These are phyloP conservation scores for Myotis vivesi DNA, from an alignment of 2,797 vertebrate species.

Conservation along the genomic window DNA sequence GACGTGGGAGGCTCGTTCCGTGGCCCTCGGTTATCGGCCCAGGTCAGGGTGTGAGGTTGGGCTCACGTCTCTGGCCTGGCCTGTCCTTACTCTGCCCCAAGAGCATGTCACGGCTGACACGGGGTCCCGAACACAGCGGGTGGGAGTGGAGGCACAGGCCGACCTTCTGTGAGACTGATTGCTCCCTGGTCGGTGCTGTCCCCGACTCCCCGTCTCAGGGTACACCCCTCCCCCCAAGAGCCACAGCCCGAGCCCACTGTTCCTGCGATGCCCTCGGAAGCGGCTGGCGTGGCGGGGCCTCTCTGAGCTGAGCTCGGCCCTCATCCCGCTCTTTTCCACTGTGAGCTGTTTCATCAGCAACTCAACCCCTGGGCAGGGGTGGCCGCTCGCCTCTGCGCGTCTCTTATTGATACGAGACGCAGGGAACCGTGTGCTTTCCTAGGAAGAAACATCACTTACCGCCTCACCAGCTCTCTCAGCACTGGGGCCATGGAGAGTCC, in stretches of 20 bases:
- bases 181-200: accelerated
- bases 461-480: neutral
- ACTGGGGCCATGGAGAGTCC: accelerated
- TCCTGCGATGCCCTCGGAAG: too few relatives aligned
- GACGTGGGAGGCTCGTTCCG: accelerated
- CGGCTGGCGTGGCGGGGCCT: too few relatives aligned
- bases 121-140: accelerated
- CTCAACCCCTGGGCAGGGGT: too few relatives aligned
- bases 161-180: accelerated
- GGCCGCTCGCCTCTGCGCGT: accelerated
- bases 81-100: accelerated
- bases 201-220: accelerated
- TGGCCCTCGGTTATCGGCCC: accelerated
- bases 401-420: neutral
- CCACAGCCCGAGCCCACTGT: accelerated
- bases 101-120: accelerated
- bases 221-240: neutral
- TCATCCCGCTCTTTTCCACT: too few relatives aligned
- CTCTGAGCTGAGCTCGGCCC: too few relatives aligned
- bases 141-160: accelerated
- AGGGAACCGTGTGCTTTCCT: neutral
- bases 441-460: neutral
- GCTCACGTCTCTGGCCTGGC: accelerated
- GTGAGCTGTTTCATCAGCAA: neutral
- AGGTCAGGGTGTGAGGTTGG: accelerated